phyloP scores from a whole-genome alignment of 2,113 vertebrate genomes.

The Xiphophorus couchianus region DNA sequence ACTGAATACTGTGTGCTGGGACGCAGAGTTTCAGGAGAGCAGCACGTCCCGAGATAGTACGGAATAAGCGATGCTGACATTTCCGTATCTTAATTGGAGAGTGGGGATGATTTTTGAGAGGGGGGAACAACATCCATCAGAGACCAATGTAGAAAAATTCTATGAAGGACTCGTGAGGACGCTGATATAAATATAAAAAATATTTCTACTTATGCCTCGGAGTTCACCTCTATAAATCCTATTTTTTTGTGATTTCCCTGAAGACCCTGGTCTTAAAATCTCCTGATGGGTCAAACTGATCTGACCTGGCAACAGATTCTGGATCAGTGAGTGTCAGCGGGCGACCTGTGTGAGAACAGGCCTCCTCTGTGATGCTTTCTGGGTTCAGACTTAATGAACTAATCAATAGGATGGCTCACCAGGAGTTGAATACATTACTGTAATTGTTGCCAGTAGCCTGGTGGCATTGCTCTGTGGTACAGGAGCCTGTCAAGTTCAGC shows the following conservation, averaged over 20 bases:
- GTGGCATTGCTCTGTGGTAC: neutral
- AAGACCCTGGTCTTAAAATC: constrained; percentile 6
- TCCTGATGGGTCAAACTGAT: constrained; percentile 2
- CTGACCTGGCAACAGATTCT: constrained; percentile 10
- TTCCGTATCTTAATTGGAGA: constrained; percentile 7
- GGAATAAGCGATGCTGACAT: constrained; percentile 12
- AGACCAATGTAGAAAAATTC: neutral
- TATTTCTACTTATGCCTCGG: neutral
- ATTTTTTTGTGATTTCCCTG: neutral
- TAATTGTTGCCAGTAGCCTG: constrained; percentile 32
- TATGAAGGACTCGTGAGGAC: neutral
- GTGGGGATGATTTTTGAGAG: neutral
- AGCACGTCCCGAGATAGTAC: constrained; percentile 6
- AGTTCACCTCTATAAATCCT: neutral
- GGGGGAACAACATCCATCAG: neutral
- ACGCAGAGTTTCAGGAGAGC: constrained; percentile 29
- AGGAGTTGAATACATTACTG: constrained; percentile 31
- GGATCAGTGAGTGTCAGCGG: constrained; percentile 27
- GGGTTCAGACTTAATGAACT: constrained; percentile 39
- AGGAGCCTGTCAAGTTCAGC: constrained; percentile 3
- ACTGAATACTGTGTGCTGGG: constrained; percentile 33
- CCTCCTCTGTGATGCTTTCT: constrained; percentile 26
- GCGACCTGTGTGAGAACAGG: constrained; percentile 26
- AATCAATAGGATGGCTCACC: constrained; percentile 40
- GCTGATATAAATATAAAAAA: neutral